phyloP scores from a whole-genome alignment of 23 tunicate genomes.

The Clavelina lepadiformis region DNA sequence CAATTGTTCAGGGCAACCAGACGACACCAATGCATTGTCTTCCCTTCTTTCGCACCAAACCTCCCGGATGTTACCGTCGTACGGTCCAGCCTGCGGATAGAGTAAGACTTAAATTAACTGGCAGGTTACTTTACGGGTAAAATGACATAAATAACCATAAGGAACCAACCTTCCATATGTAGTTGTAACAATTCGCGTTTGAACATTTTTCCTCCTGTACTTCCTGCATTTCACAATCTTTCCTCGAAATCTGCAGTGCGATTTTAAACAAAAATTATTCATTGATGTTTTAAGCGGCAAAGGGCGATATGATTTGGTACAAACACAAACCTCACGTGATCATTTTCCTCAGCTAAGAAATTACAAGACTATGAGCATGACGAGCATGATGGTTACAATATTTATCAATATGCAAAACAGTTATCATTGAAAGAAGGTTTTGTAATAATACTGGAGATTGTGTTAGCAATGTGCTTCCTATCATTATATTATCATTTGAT shows the following conservation, averaged over 20 bases:
- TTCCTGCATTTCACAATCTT: slow-evolving; percentile 23
- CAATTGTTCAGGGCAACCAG: slow-evolving; percentile 38
- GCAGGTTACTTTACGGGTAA: not conserved
- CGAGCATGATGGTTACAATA: too few relatives aligned
- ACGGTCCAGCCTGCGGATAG: slow-evolving; percentile 13
- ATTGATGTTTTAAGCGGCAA: too few relatives aligned
- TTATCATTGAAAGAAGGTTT: too few relatives aligned
- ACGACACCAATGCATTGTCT: slow-evolving; percentile 34
- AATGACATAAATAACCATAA: not conserved
- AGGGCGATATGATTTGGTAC: too few relatives aligned
- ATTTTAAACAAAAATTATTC: too few relatives aligned
- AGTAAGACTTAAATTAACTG: not conserved
- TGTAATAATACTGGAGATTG: too few relatives aligned
- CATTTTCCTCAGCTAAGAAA: too few relatives aligned
- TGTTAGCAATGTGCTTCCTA: too few relatives aligned
- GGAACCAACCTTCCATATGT: slow-evolving; percentile 47
- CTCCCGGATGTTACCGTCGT: slow-evolving; percentile 21
- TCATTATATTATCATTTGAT: too few relatives aligned
- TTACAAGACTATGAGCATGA: too few relatives aligned
- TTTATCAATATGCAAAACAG: too few relatives aligned
- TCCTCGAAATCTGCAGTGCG: slow-evolving; percentile 4
- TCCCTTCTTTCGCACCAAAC: slow-evolving; percentile 52
- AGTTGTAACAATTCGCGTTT: slow-evolving; percentile 33
- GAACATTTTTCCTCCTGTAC: slow-evolving; percentile 34
- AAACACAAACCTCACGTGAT: too few relatives aligned